Evolutionary conservation across 2,797 vertebrate species (phyloP).

Genomic region (Hippopotamyrus pictus): DNA sequence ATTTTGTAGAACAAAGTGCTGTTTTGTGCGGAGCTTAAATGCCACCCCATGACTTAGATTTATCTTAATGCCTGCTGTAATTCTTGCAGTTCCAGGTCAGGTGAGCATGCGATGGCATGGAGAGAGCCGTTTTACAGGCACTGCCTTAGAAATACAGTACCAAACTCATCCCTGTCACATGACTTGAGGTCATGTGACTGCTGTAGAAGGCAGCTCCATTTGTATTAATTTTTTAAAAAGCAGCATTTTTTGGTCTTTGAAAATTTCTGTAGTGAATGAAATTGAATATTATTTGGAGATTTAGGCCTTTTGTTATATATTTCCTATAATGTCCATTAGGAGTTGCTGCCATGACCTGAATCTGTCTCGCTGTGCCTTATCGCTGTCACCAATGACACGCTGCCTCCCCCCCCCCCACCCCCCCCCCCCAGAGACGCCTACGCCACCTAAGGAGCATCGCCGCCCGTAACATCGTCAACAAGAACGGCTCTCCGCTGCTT

Average conservation of each 20-base stretch:
- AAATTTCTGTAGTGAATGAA: background rate
- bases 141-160: background rate
- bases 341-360: background rate
- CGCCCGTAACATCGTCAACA: slow-evolving; percentile 88
- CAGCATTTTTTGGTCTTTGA: background rate
- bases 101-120: slow-evolving; percentile 14
- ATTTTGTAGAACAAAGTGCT: slow-evolving; percentile 50
- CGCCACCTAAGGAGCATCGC: slow-evolving; percentile 92
- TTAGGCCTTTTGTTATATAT: background rate
- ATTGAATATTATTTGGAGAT: background rate
- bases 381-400: background rate
- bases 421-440: slow-evolving; percentile 77
- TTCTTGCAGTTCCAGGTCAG: slow-evolving; percentile 32
- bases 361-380: background rate
- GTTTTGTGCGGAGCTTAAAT: slow-evolving; percentile 55
- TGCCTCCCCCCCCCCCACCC: slow-evolving; percentile 25
- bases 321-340: background rate
- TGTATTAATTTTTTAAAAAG: background rate
- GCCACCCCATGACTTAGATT: slow-evolving; percentile 67
- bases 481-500: slow-evolving; percentile 83
- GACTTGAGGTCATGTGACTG: background rate
- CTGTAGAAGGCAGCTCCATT: background rate
- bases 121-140: background rate
- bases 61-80: slow-evolving; percentile 40
- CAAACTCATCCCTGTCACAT: slow-evolving; percentile 2